Base-by-base conservation (phyloP, 35 echinoderm and acorn worm species). In the Lytechinus variegatus region DNA sequence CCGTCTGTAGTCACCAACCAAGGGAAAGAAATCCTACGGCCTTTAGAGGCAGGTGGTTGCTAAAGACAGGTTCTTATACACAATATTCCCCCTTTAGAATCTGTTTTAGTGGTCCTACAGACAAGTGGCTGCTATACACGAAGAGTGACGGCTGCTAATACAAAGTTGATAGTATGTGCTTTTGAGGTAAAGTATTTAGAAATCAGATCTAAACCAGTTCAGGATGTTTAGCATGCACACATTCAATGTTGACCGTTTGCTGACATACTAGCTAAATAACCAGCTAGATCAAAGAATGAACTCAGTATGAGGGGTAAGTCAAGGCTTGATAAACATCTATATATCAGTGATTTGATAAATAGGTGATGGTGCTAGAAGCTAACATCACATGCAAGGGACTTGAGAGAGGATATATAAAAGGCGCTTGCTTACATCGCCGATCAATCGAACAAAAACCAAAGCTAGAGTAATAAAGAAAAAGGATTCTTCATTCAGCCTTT, bases 271-370 rank as follows among this genome's bases (percentile, higher is more conserved):
- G 66, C 6, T 24, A 19, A 19, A 79, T 79, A 24, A 79, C 66
- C 19, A 79, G 8, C 66, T 79, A 79, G 66, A 79, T 79, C 66
- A 79, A 7, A 5, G 21, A 24, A 7, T 79, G 66, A 79, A 79
- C 66, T 79, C n/a, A 24, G 66, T 79, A 24, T 24, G 21, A 79
- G 21, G 66, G 21, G 66, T 58, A 58, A 58, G 13, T 58, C 9
- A 21, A 79, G 21, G 66, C 66, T 16, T 79, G 16, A 24, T 24
- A 24, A 79, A 24, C 21, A 24, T 79, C n/a, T 60, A 60, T 79
- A 79, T 79, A 79, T 79, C 66, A 79, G 19, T 79, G 66, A 79
- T 79, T 79, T 79, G 66, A 79, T 79, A 79, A 79, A 79, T 79
- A 79, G 66, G 66, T 79, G 66, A 79, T 79, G 66, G 24, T 8